These are phyloP conservation scores for Perca schrenkii DNA, from an alignment of 2,113 vertebrate species.

Conservation along the genomic window DNA sequence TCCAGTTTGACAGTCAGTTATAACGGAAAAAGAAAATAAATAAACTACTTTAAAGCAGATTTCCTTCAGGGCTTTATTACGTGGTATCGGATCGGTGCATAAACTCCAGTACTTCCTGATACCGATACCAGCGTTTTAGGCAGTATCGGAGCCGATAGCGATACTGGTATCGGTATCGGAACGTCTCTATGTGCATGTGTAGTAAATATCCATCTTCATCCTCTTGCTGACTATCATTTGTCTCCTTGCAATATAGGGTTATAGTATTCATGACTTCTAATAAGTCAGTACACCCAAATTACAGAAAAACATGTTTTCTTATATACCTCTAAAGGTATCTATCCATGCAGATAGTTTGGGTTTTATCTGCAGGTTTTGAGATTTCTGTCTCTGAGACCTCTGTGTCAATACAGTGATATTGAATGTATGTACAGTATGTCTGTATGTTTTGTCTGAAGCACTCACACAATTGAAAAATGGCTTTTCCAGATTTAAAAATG, in stretches of 20 bases:
- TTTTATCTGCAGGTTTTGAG: background rate
- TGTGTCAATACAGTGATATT: background rate
- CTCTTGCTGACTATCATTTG: background rate
- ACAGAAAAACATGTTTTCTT: background rate
- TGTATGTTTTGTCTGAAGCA: background rate
- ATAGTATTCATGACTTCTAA: background rate
- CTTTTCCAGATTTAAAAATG: background rate
- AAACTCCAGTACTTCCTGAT: no score
- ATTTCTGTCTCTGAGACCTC: background rate
- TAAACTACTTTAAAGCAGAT: no score
- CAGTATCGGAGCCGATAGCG: no score
- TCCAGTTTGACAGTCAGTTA: no score
- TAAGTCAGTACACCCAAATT: conserved; percentile 3
- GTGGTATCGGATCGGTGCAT: no score
- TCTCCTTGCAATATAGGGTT: background rate
- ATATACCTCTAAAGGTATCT: background rate
- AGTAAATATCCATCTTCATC: background rate
- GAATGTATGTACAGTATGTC: background rate
- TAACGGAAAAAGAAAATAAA: no score
- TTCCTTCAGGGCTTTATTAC: no score
- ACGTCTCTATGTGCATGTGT: background rate
- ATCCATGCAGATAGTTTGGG: background rate
- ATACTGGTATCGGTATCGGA: no score
- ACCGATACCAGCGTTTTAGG: no score
- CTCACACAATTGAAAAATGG: background rate